Conservation (phyloP, 2,797 vertebrate genomes). For the Myotis vivesi region DNA sequence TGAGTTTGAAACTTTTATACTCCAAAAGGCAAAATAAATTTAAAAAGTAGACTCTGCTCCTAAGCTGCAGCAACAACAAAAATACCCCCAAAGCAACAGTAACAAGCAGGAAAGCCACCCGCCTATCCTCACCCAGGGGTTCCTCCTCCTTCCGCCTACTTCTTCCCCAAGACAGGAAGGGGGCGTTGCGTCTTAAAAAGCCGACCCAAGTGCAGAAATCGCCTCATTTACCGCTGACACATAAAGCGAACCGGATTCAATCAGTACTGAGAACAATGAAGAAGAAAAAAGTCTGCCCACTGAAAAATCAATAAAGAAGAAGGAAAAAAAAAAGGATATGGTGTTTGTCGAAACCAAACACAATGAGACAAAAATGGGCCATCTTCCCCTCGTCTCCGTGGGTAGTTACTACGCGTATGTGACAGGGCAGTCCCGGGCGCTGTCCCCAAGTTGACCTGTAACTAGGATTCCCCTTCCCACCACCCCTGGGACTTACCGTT, state of each 20-base stretch:
- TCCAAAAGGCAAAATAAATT: neutral
- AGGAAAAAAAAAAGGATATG: neutral
- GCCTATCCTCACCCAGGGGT: neutral
- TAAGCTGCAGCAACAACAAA: neutral
- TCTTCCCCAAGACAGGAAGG: neutral
- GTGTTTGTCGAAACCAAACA: neutral
- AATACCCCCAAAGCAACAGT: neutral
- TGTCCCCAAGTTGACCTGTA: neutral
- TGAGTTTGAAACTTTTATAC: neutral
- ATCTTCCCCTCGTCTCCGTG: neutral
- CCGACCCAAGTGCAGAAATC: neutral
- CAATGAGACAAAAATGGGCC: constrained; percentile 12
- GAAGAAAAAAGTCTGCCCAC: neutral
- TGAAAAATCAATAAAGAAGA: constrained; percentile 3
- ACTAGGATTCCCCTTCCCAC: neutral
- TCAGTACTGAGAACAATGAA: constrained; percentile 10
- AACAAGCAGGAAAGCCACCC: neutral
- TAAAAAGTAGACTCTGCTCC: neutral
- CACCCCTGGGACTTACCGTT: neutral
- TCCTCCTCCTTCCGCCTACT: neutral
- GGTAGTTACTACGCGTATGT: neutral
- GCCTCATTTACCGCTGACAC: constrained; percentile 11
- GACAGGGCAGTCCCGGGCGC: fast-evolving
- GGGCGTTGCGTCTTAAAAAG: neutral
- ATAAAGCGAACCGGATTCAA: constrained; percentile 7